Percentiles rank a stretch among this genome's conserved stretches.
These are phyloP conservation scores for Drosophila elegans DNA, from an alignment of 1,140 invertebrate species.

Conservation along the genomic window DNA sequence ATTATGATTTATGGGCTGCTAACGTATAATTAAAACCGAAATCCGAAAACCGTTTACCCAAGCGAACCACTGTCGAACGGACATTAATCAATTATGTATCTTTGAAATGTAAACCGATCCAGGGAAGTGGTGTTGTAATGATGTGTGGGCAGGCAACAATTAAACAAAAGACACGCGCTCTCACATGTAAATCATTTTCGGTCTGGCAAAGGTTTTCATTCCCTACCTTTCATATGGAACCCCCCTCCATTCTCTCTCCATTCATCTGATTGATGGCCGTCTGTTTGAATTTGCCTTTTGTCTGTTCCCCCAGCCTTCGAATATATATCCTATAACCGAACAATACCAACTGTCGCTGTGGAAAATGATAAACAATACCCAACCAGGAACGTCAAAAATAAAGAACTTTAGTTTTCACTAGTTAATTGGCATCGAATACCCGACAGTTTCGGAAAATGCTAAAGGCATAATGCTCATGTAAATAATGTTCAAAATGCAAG, in stretches of 20 bases:
- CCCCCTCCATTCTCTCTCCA: conserved; percentile 1
- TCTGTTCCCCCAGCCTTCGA: conserved; percentile 11
- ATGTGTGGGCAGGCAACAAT: conserved; percentile 77
- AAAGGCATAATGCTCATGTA: neutral
- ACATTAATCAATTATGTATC: conserved; percentile 81
- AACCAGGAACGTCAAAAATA: conserved; percentile 30
- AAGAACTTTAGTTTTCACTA: conserved; percentile 56
- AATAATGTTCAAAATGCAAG: neutral
- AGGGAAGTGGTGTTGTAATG: conserved; percentile 42
- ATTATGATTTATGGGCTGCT: conserved; percentile 81
- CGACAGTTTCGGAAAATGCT: conserved; percentile 3
- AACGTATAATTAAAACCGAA: conserved; percentile 78
- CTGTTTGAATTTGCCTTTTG: conserved; percentile 52
- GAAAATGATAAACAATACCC: conserved; percentile 61
- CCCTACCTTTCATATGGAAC: neutral
- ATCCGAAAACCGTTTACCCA: conserved; percentile 61
- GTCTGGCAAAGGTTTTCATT: conserved; percentile 53
- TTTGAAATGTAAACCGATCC: conserved; percentile 59
- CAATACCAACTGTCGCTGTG: conserved; percentile 55
- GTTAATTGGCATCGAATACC: conserved; percentile 71
- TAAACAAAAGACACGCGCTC: conserved; percentile 81
- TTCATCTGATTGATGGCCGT: conserved; percentile 67
- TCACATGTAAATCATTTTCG: conserved; percentile 76
- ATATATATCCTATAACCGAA: conserved; percentile 27
- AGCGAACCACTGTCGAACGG: conserved; percentile 25